Base-by-base conservation (phyloP, 2,113 vertebrate genomes). In the Excalfactoria chinensis region DNA sequence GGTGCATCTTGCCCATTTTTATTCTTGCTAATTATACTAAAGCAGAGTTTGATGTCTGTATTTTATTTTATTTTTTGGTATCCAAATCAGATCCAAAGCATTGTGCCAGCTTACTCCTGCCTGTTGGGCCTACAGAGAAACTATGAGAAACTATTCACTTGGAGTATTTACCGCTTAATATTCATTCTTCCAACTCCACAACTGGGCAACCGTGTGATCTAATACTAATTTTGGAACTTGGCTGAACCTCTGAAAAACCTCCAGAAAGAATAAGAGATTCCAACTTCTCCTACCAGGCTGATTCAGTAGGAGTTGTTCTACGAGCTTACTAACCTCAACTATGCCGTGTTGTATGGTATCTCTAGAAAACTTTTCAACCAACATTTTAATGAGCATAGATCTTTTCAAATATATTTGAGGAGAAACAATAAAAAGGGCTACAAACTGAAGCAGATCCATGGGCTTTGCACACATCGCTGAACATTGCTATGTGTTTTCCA, bases 391-490 rank as follows among this genome's bases (percentile, higher is more conserved):
- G 40, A 74, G n/a, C 16, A 40, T 22, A 49, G 49, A 74, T 41
- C 35, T 85, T 53, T n/a, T 53, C 25, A 32, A 19, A 84, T 87
- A 83, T 84, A 68, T 87, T 85, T 84, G 59, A 83, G 53, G 58
- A 66, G 68, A 89, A 70, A 9, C 67, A 73, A 64, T 87, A 58
- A 90, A 94, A 94, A 85, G 40, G 49, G 67, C 74, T 59, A 75
- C 74, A 86, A 76, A 77, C 68, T 48, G 74, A 88, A 83, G 53
- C 46, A 84, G 67, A 78, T 88, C 94, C 89, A 53, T 43, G 68
- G 77, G 43, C 58, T 96, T 90, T 78, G 55, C 73, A 96, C 77
- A 77, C 73, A 93, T 79, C 75, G 17, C 69, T 95, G 89, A 89
- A 85, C 80, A 67, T 51, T 91, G 77, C 85, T 88, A 7, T 83